phyloP scores from a whole-genome alignment of 1,140 invertebrate species.

The Zaprionus tsacasi region DNA sequence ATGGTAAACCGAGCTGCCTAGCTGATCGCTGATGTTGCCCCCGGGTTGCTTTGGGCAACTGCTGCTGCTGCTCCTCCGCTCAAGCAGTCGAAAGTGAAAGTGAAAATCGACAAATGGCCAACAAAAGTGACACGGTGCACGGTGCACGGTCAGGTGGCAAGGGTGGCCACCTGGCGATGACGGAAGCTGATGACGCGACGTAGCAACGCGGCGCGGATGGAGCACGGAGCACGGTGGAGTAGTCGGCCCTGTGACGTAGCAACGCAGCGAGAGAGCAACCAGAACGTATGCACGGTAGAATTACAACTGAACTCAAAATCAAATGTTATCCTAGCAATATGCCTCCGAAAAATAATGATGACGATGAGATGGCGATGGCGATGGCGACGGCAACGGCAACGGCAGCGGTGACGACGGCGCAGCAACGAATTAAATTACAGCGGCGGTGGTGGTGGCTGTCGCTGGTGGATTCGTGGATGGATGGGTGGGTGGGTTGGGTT shows the following conservation, averaged over 20 bases:
- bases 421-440: slow-evolving; percentile 80
- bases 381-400: slow-evolving; percentile 51
- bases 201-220: slow-evolving; percentile 26
- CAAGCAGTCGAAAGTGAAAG: slow-evolving; percentile 65
- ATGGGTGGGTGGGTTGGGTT: slow-evolving; percentile 16
- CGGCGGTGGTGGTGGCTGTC: slow-evolving; percentile 56
- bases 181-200: slow-evolving; percentile 27
- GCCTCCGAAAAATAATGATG: slow-evolving; percentile 83
- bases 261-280: slow-evolving; percentile 74
- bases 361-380: slow-evolving; percentile 41
- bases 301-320: slow-evolving; percentile 84
- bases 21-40: neutral
- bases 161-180: slow-evolving; percentile 6
- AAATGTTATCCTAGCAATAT: slow-evolving; percentile 85
- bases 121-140: neutral
- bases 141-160: no score
- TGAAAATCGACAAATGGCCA: slow-evolving; percentile 47
- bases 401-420: slow-evolving; percentile 65
- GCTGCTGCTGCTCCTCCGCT: slow-evolving; percentile 34
- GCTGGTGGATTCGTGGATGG: slow-evolving; percentile 42
- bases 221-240: neutral
- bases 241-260: slow-evolving; percentile 49
- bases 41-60: slow-evolving; percentile 70
- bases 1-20: slow-evolving; percentile 54
- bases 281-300: slow-evolving; percentile 84